Conservation (phyloP, 2,888 invertebrate genomes). For the Rhaphigaster nebulosa region DNA sequence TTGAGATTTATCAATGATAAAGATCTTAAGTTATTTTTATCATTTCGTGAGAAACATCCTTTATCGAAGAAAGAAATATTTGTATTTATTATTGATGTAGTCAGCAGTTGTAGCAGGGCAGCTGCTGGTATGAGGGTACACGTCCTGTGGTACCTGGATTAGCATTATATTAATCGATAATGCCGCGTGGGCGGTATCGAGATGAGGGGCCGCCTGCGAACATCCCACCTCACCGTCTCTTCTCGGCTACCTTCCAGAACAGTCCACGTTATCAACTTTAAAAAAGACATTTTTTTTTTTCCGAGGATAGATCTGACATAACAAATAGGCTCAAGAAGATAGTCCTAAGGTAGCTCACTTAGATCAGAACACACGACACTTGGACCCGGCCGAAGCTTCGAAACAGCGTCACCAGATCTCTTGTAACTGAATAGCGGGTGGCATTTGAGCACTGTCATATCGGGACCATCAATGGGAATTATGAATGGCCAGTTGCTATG, state of each 20-base stretch:
- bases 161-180: conserved; percentile 25
- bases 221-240: not conserved
- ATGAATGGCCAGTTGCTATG: conserved; percentile 32
- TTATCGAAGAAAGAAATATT: not conserved
- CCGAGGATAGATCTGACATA: too few relatives aligned
- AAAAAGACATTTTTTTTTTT: not conserved
- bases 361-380: not conserved
- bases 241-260: not conserved
- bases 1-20: not conserved
- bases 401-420: not conserved
- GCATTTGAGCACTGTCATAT: not conserved
- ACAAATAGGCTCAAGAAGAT: too few relatives aligned
- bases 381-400: not conserved
- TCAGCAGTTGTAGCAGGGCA: not conserved
- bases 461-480: conserved; percentile 35
- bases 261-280: not conserved
- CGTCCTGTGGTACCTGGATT: not conserved
- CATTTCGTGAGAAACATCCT: not conserved
- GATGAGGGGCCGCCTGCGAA: not conserved
- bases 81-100: not conserved
- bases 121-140: not conserved
- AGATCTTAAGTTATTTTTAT: not conserved
- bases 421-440: not conserved
- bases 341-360: too few relatives aligned
- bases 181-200: not conserved